Percentiles rank a stretch among this genome's conserved stretches.
These are phyloP conservation scores for Siniperca chuatsi DNA, from an alignment of 2,113 vertebrate species.

Conservation along the genomic window DNA sequence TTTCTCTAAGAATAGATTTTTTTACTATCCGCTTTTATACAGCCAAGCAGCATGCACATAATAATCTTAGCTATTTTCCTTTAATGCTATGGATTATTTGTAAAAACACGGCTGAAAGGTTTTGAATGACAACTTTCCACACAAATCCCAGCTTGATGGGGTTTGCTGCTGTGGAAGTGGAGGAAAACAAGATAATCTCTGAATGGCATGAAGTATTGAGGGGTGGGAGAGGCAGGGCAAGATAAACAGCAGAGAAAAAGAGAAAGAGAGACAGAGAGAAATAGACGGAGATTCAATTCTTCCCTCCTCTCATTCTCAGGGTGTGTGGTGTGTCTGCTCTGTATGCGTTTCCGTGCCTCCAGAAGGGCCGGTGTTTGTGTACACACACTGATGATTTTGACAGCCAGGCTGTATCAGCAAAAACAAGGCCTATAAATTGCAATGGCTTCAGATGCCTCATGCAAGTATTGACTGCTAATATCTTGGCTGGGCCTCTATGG, in stretches of 20 bases:
- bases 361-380: slow-evolving; percentile 70
- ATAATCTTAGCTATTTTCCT: slow-evolving; percentile 20
- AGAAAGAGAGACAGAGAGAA: slow-evolving; percentile 29
- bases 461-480: slow-evolving; percentile 80
- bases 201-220: slow-evolving; percentile 56
- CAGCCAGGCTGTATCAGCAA: slow-evolving; percentile 82
- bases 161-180: slow-evolving; percentile 52
- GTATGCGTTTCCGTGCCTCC: slow-evolving; percentile 65
- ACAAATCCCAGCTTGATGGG: slow-evolving; percentile 73
- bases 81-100: slow-evolving; percentile 54
- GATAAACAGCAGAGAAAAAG: slow-evolving; percentile 61
- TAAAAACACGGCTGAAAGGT: slow-evolving; percentile 44
- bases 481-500: slow-evolving; percentile 41
- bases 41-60: background rate
- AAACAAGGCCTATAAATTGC: slow-evolving; percentile 79
- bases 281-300: slow-evolving; percentile 47
- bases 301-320: slow-evolving; percentile 31
- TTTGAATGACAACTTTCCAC: slow-evolving; percentile 70
- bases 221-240: slow-evolving; percentile 39
- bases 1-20: background rate
- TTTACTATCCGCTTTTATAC: background rate
- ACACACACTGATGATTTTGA: slow-evolving; percentile 80
- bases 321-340: slow-evolving; percentile 64
- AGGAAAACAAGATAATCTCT: slow-evolving; percentile 73
- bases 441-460: slow-evolving; percentile 70